Evolutionary conservation across 2,888 invertebrate genomes (phyloP), one percentile per base, ranked within the genome.

Genomic region (Drosophila silvestris): DNA sequence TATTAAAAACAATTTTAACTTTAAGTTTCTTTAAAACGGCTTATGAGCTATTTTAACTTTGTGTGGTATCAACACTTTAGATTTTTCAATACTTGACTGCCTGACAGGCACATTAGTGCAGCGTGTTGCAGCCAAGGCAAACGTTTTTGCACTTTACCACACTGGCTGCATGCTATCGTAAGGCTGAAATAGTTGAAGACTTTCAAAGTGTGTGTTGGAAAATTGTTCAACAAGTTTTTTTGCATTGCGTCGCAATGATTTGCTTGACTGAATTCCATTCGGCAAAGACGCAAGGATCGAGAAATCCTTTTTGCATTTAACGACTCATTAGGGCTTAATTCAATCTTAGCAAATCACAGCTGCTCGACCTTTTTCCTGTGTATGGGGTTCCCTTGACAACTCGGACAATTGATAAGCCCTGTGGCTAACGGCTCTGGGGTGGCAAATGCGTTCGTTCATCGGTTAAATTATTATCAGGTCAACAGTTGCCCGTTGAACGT

Each of bases 381-480:
- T 2, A n/a, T 5, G 50, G 5, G 57, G 44, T 12, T 59, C 41
- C 39, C 28, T 32, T 59, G 72, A 71, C 47, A 62, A 33, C 33
- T 60, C 47, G 60, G 71, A 77, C 56, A 63, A 78, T 78, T 78
- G 81, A 80, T 80, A 80, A 71, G 71, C 50, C 60, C 44, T 79
- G 83, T 10, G 80, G 71, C 54, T 58, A 39, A 57, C 28, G n/a
- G 30, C 33, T 22, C 44, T 41, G 30, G 28, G 51, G 26, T 51
- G 19, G 37, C 61, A 81, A 44, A 81, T 67, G 78, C 65, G 68
- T 64, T 77, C 74, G 57, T 39, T 79, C 79, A 73, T 72, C 66
- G 89, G 61, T 79, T 88, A 83, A 87, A 91, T 91, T 87, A 87
- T 87, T 87, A 88, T 87, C 91, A 77, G 84, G 91, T 82, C 82